These are phyloP conservation scores for Acrossocheilus wenchowensis DNA, from an alignment of 2,797 vertebrate species.

Conservation along the genomic window DNA sequence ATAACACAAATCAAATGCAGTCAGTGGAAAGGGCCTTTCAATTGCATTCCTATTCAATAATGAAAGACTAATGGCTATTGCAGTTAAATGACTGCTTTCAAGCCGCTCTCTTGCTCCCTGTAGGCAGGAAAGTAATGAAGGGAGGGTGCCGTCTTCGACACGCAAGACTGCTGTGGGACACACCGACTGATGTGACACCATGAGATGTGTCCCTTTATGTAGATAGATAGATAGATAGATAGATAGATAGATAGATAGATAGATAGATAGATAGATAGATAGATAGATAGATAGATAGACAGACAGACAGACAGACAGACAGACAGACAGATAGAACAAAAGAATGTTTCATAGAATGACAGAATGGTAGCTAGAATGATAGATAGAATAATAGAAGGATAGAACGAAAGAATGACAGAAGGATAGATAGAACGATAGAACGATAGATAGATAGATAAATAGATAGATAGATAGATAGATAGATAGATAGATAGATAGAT, in stretches of 20 bases:
- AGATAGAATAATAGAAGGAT: neutral
- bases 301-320: neutral
- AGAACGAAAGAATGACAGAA: neutral
- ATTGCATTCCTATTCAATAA: conserved; percentile 68
- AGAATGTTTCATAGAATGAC: too few species aligned
- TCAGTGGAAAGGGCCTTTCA: conserved; percentile 65
- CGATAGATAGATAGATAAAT: neutral
- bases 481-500: neutral
- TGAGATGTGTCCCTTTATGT: neutral
- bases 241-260: neutral
- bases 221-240: neutral
- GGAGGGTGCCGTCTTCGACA: conserved; percentile 11
- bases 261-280: neutral
- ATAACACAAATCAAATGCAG: conserved; percentile 73
- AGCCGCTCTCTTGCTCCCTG: conserved; percentile 28
- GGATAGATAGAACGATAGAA: neutral
- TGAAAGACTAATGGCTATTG: conserved; percentile 67
- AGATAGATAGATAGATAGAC: neutral
- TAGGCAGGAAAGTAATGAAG: conserved; percentile 54
- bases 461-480: neutral
- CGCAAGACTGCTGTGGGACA: neutral
- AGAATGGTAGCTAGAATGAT: neutral
- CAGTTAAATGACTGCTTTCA: conserved; percentile 63
- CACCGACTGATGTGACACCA: neutral
- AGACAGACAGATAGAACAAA: neutral